Evolutionary conservation across 2,888 invertebrate genomes (phyloP), one percentile per base, ranked within the genome.

Genomic region (Eupithecia insigniata): DNA sequence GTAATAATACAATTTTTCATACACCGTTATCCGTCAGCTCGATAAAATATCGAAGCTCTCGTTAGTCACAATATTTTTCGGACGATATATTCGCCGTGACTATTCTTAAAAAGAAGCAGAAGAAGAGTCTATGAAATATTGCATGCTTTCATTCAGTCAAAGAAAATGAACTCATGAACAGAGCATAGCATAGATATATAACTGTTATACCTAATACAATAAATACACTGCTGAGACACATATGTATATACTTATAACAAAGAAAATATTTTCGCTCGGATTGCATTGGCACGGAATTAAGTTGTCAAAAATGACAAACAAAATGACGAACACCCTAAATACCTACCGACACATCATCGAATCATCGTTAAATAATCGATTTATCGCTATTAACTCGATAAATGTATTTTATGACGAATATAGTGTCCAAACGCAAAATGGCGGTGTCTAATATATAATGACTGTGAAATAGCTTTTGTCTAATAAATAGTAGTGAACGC

Each of bases 391-490:
- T 4, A 51, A 26, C 26, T 55, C 55, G 55, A 55, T 26, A n/a
- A n/a, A n/a, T n/a, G 26, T 55, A 26, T 55, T 55, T 55, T 55
- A 55, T 55, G 55, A 55, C 55, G 55, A 26, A 55, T 55, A 55
- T 12, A 55, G 55, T 51, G 12, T 12, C 51, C 12, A 2, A 46
- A 51, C 55, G 22, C 55, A 12, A 26, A 26, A 55, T 55, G 22
- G 26, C 55, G 26, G 22, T 55, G 55, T 55, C 55, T 7, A 14
- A 55, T 55, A 55, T 26, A 55, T 26, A 26, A 55, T 55, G 14
- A 0, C 26, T 26, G 26, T 26, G 55, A 55, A 55, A 55, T 55
- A 26, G 55, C 55, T 55, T 51, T 55, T 26, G 26, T 55, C 4
- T 55, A 22, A 55, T 55, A 26, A 55, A 55, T 55, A 26, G 26